These are phyloP conservation scores for Poecilia gillii DNA, from an alignment of 2,797 vertebrate species.

Conservation along the genomic window DNA sequence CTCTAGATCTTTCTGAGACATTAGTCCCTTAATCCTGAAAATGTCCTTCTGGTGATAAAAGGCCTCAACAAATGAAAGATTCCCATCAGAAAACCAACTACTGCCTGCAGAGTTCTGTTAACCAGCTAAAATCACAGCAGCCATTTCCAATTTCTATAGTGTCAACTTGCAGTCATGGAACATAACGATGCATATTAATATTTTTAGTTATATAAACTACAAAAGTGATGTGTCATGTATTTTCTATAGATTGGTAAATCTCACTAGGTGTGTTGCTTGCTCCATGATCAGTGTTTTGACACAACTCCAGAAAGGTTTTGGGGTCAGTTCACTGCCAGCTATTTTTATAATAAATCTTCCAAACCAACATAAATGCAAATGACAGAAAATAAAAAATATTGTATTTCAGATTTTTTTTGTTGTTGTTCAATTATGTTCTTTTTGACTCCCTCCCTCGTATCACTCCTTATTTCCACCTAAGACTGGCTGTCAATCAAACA, in stretches of 20 bases:
- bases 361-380: not conserved
- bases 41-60: too few species aligned
- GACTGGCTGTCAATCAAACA: constrained; percentile 58
- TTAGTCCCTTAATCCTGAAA: too few species aligned
- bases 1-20: too few species aligned
- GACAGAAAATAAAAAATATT: not conserved
- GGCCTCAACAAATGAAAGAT: too few species aligned
- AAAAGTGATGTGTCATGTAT: too few species aligned
- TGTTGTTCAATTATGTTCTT: constrained; percentile 28
- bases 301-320: not conserved
- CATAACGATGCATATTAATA: too few species aligned
- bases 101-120: too few species aligned
- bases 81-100: too few species aligned
- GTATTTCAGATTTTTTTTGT: not conserved
- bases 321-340: not conserved
- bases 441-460: constrained; percentile 18
- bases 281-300: not conserved
- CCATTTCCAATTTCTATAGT: too few species aligned
- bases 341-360: not conserved
- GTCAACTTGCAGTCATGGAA: too few species aligned
- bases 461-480: constrained; percentile 55
- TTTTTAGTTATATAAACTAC: too few species aligned
- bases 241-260: not conserved
- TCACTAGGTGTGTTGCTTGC: not conserved
- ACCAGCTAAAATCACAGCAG: too few species aligned